Percentiles rank a stretch among this genome's conserved stretches.
These are phyloP conservation scores for Amphimedon queenslandica DNA, from an alignment of 37 sponge, comb jelly and placozoan genomes.

Conservation along the genomic window DNA sequence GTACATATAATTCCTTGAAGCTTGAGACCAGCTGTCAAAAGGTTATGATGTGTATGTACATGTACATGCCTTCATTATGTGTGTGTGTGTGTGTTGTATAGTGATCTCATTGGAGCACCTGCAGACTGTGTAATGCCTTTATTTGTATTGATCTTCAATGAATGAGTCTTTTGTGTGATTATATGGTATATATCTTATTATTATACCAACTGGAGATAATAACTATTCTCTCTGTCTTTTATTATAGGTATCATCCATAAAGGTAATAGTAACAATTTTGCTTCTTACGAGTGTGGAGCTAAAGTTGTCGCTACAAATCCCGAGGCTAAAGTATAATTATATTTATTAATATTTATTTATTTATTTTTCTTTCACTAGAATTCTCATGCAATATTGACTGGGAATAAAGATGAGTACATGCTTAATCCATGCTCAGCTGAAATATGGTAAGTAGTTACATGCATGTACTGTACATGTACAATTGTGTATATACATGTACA, in stretches of 20 bases:
- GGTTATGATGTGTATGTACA: too few species aligned
- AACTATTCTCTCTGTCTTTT: not conserved
- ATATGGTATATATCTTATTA: too few species aligned
- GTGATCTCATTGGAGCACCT: too few species aligned
- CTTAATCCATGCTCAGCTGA: slow-evolving; percentile 81
- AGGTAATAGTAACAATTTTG: slow-evolving; percentile 73
- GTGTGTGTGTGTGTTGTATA: too few species aligned
- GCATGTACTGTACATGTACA: not conserved
- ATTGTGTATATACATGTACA: too few species aligned
- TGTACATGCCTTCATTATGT: too few species aligned
- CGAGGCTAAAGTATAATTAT: slow-evolving; percentile 41
- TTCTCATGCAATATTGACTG: slow-evolving; percentile 66
- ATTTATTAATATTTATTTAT: not conserved
- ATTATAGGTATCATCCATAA: not conserved
- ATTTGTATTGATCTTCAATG: too few species aligned
- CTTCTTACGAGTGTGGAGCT: slow-evolving; percentile 91
- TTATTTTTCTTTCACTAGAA: slow-evolving; percentile 41
- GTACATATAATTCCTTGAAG: too few species aligned
- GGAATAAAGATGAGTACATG: slow-evolving; percentile 87
- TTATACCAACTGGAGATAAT: too few species aligned
- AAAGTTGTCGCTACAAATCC: slow-evolving; percentile 69
- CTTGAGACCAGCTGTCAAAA: too few species aligned
- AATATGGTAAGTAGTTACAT: slow-evolving; percentile 43
- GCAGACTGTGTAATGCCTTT: too few species aligned
- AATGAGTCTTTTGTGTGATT: too few species aligned